Base-by-base conservation (phyloP, 2,797 vertebrate genomes). In the Poeciliopsis gracilis region DNA sequence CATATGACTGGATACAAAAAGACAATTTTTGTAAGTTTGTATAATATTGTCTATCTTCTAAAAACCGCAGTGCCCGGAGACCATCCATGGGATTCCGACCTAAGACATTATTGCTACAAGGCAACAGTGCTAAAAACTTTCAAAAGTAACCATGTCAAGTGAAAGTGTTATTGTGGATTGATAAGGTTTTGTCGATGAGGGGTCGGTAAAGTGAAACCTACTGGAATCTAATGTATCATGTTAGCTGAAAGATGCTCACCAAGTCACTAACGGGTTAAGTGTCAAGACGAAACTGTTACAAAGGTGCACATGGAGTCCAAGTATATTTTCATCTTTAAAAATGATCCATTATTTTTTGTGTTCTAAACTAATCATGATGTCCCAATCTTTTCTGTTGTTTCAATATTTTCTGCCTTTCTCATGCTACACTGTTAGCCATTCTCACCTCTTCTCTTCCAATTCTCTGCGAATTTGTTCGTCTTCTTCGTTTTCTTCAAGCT, bases 371-470 rank as follows among this genome's bases (percentile, higher is more conserved):
- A 9, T 30, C 12, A 15, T 10, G 3, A 59, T 30, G 10, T 28
- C 77, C 77, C 23, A 25, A 23, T 47, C 73, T 51, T 76, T 9
- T 49, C 36, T 79, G 57, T 74, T 61, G 20, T 13, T 1, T 11
- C 53, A 55, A 4, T 53, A 51, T 36, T 36, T 72, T 73, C 55
- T 16, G 57, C 20, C 1, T 75, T 9, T 8, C n/a, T 3, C 30
- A 67, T 46, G 84, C 72, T 87, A 82, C 49, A 75, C 2, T 11
- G 70, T 76, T 80, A 79, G 78, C 51, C 18, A 23, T 30, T 72
- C 76, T 84, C 78, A 97, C 97, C 97, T 96, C 89, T 97, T 98
- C 87, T 94, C 91, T 73, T 96, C 95, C 67, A 98, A 88, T 82
- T 97, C 96, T 79, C 76, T 91, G 75, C 94, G 96, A 72, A 98